A percentile compares a stretch with the other conserved stretches of the same genome.
phyloP scores from a whole-genome alignment of 1,140 invertebrate genomes.

The Oppia nitens region DNA sequence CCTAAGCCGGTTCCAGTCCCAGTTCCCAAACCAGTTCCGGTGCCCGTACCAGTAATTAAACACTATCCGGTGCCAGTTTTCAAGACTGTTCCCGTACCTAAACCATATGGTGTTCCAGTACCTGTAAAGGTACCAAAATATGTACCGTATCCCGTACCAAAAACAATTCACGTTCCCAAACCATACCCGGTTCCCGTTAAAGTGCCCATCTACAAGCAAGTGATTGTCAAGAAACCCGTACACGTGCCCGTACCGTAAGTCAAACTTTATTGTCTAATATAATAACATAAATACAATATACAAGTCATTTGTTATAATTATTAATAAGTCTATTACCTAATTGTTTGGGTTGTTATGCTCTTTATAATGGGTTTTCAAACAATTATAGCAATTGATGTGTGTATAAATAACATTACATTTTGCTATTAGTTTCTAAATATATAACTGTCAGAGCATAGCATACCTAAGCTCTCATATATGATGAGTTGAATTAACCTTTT shows the following conservation, averaged over 20 bases:
- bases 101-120: conserved; percentile 19
- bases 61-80: conserved; percentile 23
- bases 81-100: conserved; percentile 21
- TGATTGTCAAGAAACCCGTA: conserved; percentile 24
- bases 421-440: too few relatives aligned
- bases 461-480: too few relatives aligned
- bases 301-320: too few relatives aligned
- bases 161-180: conserved; percentile 24
- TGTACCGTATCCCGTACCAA: conserved; percentile 23
- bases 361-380: too few relatives aligned
- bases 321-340: too few relatives aligned
- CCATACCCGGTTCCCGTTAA: conserved; percentile 23
- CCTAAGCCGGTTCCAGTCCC: conserved; percentile 24
- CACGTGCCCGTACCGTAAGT: conserved; percentile 25
- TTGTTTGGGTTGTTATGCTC: too few relatives aligned
- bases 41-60: conserved; percentile 24
- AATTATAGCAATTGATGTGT: too few relatives aligned
- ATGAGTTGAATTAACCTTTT: too few relatives aligned
- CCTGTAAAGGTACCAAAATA: conserved; percentile 24
- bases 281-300: too few relatives aligned
- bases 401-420: too few relatives aligned
- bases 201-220: conserved; percentile 24
- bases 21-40: conserved; percentile 22
- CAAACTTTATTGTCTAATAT: too few relatives aligned
- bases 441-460: neutral